Base-by-base conservation (phyloP, 1,140 invertebrate species). In the Neelides sp. region DNA sequence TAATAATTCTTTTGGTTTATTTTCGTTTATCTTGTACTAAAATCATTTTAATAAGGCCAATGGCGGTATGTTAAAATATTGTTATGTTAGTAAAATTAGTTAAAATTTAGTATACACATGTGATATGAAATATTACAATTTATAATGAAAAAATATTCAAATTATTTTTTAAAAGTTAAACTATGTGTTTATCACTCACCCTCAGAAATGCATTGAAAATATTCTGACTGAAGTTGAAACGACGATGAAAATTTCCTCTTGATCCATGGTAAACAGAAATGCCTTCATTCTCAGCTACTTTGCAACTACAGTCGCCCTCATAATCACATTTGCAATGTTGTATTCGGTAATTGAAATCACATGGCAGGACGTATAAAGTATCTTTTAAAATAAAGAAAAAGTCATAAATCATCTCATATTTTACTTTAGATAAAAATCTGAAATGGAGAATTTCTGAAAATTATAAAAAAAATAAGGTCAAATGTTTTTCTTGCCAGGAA, bases 231-330 rank as follows among this genome's bases (percentile, higher is more conserved):
- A n/a, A n/a, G n/a, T n/a, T n/a, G n/a, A n/a, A n/a, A n/a, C n/a
- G n/a, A n/a, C n/a, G 81, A 64, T 90, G 84, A 67, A 93, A 93
- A 24, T 80, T 82, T 10, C 80, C 76, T 47, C 90, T 70, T 57
- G 84, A 91, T 3, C 89, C 92, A 68, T 96, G 92, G n/a, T 95
- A 62, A 2, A 94, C 75, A 51, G 77, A 71, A 12, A 88, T 78
- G 4, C 90, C 90, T n/a, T 76, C 60, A 44, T 74, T 68, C 54
- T 83, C 79, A 4, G 85, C 87, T 48, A 74, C 71, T 35, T 73
- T 72, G 63, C 91, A 95, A 3, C 86, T 80, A 63, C 80, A 86
- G 62, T 68, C 69, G 65, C 79, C 82, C 61, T 95, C 95, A 19
- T 52, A 32, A 27, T 32, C 40, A 46, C 51, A 48, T 7, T 39